Evolutionary conservation across 2,113 vertebrate genomes (phyloP), one percentile per base, ranked within the genome.

Genomic region (Argyrosomus japonicus): DNA sequence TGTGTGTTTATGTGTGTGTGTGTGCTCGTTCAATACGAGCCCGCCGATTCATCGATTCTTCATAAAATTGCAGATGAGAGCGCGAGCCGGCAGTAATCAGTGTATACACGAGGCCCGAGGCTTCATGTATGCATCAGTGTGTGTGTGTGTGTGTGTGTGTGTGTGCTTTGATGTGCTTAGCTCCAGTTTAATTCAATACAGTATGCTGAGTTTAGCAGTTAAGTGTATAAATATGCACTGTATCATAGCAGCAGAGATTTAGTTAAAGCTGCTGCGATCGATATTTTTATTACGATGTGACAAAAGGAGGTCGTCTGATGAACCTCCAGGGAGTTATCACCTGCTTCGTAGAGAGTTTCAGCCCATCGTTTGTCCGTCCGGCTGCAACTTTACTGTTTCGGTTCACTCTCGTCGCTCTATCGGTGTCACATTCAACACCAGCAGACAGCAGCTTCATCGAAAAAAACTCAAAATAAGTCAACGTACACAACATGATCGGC

Each of bases 61-160:
- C 88, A 87, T 84, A 87, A 89, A 84, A 85, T 87, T 85, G 89
- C 84, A 88, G 90, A 93, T 79, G 83, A 91, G 87, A 85, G 74
- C 63, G 51, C 71, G 1, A n/a, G 71, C 60, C n/a, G n/a, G 32
- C 79, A 74, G 83, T 87, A 72, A 91, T 89, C 84, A 84, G 86
- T 56, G 79, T 56, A 17, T 53, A 71, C 57, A 69, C 23, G 72
- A 62, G 32, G 64, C 75, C 80, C 0, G 45, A 89, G 79, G 84
- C 64, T 51, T 54, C 50, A 15, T 40, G 56, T 32, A 25, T 21
- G 47, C 29, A 58, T 75, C 61, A n/a, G 45, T 36, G 68, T 51
- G 75, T 64, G 67, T 80, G 61, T 53, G 64, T 54, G 40, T 67
- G 63, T 78, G 67, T 67, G 67, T 65, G 54, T 36, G 57, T 40